Evolutionary conservation across 2,888 invertebrate genomes (phyloP).

Genomic region (Pyrocoelia pectoralis): DNA sequence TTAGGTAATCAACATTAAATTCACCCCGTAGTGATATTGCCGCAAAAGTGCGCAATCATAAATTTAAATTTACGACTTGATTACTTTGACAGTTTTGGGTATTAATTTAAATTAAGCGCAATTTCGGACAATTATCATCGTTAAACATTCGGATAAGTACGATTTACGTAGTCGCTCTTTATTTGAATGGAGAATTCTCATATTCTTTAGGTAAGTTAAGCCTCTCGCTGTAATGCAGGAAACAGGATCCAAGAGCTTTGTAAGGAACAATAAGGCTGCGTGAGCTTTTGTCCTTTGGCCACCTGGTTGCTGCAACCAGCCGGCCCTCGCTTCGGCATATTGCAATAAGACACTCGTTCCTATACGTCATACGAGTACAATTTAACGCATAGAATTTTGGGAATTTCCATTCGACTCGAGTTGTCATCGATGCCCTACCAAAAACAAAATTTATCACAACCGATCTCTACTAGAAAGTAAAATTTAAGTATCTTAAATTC

Average conservation of each 20-base stretch:
- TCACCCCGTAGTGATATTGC: constrained; percentile 16
- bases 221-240: constrained; percentile 40
- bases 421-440: background rate
- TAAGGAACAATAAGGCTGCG: constrained; percentile 39
- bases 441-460: background rate
- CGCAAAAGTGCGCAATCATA: constrained; percentile 29
- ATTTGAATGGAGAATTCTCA: constrained; percentile 19
- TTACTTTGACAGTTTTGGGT: constrained; percentile 36
- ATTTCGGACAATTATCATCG: constrained; percentile 27
- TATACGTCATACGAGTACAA: constrained; percentile 10
- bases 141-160: background rate
- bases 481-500: constrained; percentile 7
- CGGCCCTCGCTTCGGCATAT: constrained; percentile 15
- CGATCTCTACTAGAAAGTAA: background rate
- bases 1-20: constrained; percentile 10
- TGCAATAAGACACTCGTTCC: constrained; percentile 22
- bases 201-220: constrained; percentile 39
- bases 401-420: background rate
- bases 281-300: constrained; percentile 40
- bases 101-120: constrained; percentile 32
- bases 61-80: constrained; percentile 37
- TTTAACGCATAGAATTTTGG: constrained; percentile 22
- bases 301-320: constrained; percentile 36
- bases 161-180: constrained; percentile 23
- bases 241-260: constrained; percentile 42